Evolutionary conservation across 1,140 invertebrate species (phyloP).

Genomic region (Bradysia coprophila): DNA sequence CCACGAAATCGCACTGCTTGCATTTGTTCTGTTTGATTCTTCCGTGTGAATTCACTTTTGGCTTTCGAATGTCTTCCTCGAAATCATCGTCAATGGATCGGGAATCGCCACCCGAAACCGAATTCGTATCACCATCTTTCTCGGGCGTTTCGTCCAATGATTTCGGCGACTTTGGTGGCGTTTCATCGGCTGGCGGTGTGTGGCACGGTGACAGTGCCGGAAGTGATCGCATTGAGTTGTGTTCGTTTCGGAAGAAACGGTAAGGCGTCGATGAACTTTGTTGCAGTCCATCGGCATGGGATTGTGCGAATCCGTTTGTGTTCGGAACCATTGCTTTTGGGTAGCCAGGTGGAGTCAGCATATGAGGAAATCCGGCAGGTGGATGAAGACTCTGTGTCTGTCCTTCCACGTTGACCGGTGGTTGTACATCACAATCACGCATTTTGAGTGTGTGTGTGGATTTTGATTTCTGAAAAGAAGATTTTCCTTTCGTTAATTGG

Average conservation of each 20-base stretch:
- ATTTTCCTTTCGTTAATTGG: too few species aligned
- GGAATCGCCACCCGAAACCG: background rate
- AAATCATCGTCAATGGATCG: background rate
- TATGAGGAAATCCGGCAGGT: constrained; percentile 17
- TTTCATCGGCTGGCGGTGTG: constrained; percentile 23
- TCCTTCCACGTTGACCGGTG: constrained; percentile 13
- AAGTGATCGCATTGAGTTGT: constrained; percentile 1
- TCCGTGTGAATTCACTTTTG: constrained; percentile 60
- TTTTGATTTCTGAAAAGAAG: too few species aligned
- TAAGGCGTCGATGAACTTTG: constrained; percentile 17
- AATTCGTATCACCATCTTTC: constrained; percentile 12
- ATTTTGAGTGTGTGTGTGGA: constrained; percentile 10
- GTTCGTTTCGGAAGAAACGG: constrained; percentile 7
- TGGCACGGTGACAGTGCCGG: constrained; percentile 12
- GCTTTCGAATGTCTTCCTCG: constrained; percentile 23
- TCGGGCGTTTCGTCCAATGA: constrained; percentile 21
- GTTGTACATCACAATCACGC: constrained; percentile 23
- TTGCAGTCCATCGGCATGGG: background rate
- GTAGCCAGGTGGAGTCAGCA: constrained; percentile 25
- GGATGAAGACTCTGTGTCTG: constrained; percentile 5
- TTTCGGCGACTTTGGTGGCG: constrained; percentile 33
- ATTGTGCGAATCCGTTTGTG: constrained; percentile 20
- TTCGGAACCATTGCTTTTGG: constrained; percentile 24
- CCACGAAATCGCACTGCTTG: constrained; percentile 75
- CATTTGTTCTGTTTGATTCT: constrained; percentile 80